These are phyloP conservation scores for Podarcis siculus DNA, from an alignment of 2,797 vertebrate genomes.

Conservation along the genomic window DNA sequence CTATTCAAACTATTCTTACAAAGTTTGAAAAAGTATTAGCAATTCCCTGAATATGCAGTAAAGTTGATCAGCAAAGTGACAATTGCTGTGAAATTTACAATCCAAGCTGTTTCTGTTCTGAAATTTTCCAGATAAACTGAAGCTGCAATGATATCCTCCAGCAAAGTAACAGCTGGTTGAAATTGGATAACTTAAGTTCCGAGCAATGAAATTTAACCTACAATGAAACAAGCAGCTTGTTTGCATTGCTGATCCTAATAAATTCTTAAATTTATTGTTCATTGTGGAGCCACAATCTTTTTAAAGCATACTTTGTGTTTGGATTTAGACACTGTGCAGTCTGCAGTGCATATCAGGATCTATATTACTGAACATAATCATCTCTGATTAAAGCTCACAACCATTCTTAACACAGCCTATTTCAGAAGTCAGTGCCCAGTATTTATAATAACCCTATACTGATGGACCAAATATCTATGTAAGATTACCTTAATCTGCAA, in stretches of 20 bases:
- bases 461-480: constrained; percentile 56
- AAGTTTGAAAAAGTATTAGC: constrained; percentile 15
- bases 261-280: not conserved
- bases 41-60: not conserved
- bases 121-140: constrained; percentile 10
- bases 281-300: not conserved
- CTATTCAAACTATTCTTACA: not conserved
- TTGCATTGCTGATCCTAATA: not conserved
- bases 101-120: constrained; percentile 8
- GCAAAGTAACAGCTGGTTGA: not conserved
- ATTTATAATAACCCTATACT: not conserved
- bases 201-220: not conserved
- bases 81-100: not conserved
- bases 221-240: not conserved
- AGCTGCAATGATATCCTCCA: not conserved
- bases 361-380: not conserved
- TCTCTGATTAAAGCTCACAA: not conserved
- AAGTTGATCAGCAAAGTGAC: constrained; percentile 13
- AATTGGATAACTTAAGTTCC: not conserved
- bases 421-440: not conserved
- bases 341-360: not conserved
- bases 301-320: not conserved
- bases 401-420: not conserved
- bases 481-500: constrained; percentile 54
- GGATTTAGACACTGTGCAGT: not conserved